phyloP scores from a whole-genome alignment of 92 coral and sea anemone species.

The Zoanthus solanderi region DNA sequence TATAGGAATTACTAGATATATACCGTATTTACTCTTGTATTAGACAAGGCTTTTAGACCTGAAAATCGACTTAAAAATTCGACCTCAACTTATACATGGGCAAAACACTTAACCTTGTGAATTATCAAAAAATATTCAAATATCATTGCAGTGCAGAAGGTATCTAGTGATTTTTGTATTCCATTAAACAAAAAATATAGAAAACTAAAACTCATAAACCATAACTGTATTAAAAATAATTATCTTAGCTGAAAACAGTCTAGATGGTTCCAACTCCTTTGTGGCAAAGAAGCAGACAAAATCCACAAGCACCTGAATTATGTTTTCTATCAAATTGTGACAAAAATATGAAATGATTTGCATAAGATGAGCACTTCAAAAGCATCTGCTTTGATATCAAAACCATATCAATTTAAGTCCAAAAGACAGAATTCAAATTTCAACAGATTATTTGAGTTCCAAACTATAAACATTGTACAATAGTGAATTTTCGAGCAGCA shows the following conservation, averaged over 20 bases:
- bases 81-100: not conserved
- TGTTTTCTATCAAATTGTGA: not conserved
- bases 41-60: not conserved
- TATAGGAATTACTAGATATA: not conserved
- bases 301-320: not conserved
- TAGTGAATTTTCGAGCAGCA: not conserved
- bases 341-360: not conserved
- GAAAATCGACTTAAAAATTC: not conserved
- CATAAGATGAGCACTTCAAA: not conserved
- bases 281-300: no score
- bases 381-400: no score
- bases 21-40: not conserved
- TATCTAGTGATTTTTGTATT: not conserved
- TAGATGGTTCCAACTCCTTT: not conserved
- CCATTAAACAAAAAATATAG: not conserved
- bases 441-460: not conserved
- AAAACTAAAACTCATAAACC: not conserved
- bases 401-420: not conserved
- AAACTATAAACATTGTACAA: not conserved
- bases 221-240: not conserved
- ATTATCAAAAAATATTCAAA: not conserved
- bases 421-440: no score
- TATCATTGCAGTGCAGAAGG: not conserved
- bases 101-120: not conserved
- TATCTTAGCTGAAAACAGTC: no score